Evolutionary conservation across 2,888 invertebrate species (phyloP), one percentile per base, ranked within the genome.

Genomic region (Rhyacophila evoluta): DNA sequence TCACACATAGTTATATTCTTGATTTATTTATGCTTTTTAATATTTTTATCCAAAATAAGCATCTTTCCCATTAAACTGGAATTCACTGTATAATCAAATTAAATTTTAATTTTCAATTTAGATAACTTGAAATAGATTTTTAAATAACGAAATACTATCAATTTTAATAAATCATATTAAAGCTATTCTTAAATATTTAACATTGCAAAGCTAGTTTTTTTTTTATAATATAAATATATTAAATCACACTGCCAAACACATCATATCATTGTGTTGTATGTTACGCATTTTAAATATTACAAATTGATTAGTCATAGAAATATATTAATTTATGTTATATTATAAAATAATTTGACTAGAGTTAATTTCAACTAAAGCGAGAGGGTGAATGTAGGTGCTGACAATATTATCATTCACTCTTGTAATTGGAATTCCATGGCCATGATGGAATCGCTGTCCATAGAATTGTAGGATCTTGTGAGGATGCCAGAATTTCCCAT

Each of bases 401-500:
- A 10, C 19, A 19, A 1, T 55, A 10, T 4, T 11, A 11, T 38
- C 8, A 38, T 8, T 77, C 55, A 82, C 75, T 81, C 81, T 74
- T 78, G 79, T 33, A 82, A 36, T 12, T 79, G 81, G 38, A 79
- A 82, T 27, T 82, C 82, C 72, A 80, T 81, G 15, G 82, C 77
- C 74, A 79, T 77, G 29, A 82, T 41, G 15, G 82, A 81, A 75
- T 82, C 82, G 73, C 75, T 81, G 39, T 82, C 82, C 36, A 78
- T 77, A 10, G 82, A 82, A 78, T 79, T 81, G 38, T 71, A 79
- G 2, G 83, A 83, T 36, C 81, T 82, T 2, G 80, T 83, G 11
- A 83, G 71, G 8, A 83, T 39, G 41, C 81, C 80, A 10, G 81
- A 82, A 74, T 81, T 79, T 27, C 78, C 80, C 83, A 82, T 83